These are phyloP conservation scores for Hafferia zeledoni DNA, from an alignment of 2,797 vertebrate genomes.

Conservation along the genomic window DNA sequence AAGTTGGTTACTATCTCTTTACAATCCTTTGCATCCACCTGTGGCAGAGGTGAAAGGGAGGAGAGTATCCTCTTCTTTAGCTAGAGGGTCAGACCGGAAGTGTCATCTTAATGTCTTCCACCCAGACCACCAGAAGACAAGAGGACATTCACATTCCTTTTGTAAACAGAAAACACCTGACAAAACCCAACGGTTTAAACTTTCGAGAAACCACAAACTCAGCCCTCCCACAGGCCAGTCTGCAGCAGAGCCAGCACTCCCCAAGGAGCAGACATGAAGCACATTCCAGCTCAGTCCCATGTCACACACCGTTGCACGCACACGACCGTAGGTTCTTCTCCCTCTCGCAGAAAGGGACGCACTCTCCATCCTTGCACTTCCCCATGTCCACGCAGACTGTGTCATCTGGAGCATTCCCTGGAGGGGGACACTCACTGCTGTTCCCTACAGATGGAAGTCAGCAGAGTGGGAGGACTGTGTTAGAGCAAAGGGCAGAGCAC, in stretches of 20 bases:
- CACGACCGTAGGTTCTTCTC: constrained; percentile 84
- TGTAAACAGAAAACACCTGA: background rate
- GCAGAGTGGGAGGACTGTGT: background rate
- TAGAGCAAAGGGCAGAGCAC: background rate
- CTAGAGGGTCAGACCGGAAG: background rate
- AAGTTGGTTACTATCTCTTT: background rate
- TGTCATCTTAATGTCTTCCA: background rate
- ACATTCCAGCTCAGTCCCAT: accelerated
- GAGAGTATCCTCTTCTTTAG: background rate
- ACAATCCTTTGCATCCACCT: background rate
- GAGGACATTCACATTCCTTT: background rate
- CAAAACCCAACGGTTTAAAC: background rate
- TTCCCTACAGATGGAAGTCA: constrained; percentile 76
- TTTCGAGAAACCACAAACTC: background rate
- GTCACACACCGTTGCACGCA: constrained; percentile 88
- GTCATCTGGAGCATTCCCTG: constrained; percentile 83
- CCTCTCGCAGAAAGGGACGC: constrained; percentile 92
- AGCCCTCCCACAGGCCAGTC: background rate
- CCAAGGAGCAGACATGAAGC: background rate
- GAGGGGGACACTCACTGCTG: constrained; percentile 91
- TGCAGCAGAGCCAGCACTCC: background rate
- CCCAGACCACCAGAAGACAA: background rate
- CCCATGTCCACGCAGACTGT: constrained; percentile 92
- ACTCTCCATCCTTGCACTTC: constrained; percentile 87
- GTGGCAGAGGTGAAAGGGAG: background rate